Evolutionary conservation across 2,888 invertebrate genomes (phyloP).

Genomic region (Lochmaea capreae): DNA sequence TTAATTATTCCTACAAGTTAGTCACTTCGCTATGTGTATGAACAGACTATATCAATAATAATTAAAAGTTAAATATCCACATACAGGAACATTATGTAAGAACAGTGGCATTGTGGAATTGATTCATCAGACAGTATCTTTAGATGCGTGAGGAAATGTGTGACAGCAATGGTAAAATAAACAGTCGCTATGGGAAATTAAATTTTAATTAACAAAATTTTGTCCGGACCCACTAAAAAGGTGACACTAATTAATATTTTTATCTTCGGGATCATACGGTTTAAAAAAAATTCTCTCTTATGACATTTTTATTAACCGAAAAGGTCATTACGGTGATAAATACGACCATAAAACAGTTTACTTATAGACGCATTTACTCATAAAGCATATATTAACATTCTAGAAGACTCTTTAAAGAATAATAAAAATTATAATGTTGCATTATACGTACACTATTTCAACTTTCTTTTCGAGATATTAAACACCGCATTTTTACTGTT

Average conservation of each 20-base stretch:
- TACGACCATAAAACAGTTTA: constrained; percentile 30
- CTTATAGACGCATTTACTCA: constrained; percentile 26
- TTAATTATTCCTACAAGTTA: no score
- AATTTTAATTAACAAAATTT: background rate
- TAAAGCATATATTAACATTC: constrained; percentile 33
- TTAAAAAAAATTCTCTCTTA: constrained; percentile 26
- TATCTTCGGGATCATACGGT: background rate
- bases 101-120: no score
- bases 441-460: constrained; percentile 24
- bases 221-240: background rate
- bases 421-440: constrained; percentile 36
- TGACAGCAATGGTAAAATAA: no score
- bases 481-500: constrained; percentile 9
- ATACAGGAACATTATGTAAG: no score
- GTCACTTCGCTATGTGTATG: no score
- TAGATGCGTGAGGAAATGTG: no score
- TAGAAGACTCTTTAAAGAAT: constrained; percentile 27
- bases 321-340: constrained; percentile 31
- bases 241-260: constrained; percentile 18
- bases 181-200: background rate
- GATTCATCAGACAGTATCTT: no score
- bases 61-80: no score
- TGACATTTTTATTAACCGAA: constrained; percentile 30
- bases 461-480: constrained; percentile 14
- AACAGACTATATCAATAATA: no score